Evolutionary conservation across 1,140 invertebrate species (phyloP).

Genomic region (Temnothorax longispinosus): DNA sequence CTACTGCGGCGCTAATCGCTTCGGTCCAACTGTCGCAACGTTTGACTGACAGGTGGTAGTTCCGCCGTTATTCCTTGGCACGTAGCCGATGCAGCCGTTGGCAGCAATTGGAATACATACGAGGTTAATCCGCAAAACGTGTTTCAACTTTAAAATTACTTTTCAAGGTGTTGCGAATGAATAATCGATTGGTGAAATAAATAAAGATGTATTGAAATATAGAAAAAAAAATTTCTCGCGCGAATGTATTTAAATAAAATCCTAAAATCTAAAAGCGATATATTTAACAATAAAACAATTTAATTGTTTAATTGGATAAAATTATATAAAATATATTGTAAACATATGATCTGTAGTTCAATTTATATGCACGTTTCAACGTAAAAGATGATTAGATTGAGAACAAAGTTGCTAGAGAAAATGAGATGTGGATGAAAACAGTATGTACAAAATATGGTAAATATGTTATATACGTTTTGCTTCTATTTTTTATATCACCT

Average conservation of each 20-base stretch:
- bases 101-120: slow-evolving; percentile 26
- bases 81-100: slow-evolving; percentile 36
- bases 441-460: neutral
- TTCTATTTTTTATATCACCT: slow-evolving; percentile 25
- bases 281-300: neutral
- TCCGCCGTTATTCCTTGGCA: slow-evolving; percentile 41
- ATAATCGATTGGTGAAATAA: neutral
- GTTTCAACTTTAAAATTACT: slow-evolving; percentile 30
- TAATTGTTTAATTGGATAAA: neutral
- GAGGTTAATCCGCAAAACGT: slow-evolving; percentile 30
- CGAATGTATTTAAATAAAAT: neutral
- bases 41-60: slow-evolving; percentile 47
- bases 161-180: neutral
- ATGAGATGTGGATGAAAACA: neutral
- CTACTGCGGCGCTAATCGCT: slow-evolving; percentile 55
- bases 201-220: neutral
- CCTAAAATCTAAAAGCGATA: neutral
- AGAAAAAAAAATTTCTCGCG: neutral
- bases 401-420: neutral
- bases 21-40: slow-evolving; percentile 28
- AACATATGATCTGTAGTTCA: neutral
- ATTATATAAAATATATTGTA: neutral
- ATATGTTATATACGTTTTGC: neutral
- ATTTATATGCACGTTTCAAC: neutral
- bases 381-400: neutral